A percentile compares a stretch with the other conserved stretches of the same genome.
These are phyloP conservation scores for Chromoteleia sp. DNA, from an alignment of 2,888 invertebrate species.

Conservation along the genomic window DNA sequence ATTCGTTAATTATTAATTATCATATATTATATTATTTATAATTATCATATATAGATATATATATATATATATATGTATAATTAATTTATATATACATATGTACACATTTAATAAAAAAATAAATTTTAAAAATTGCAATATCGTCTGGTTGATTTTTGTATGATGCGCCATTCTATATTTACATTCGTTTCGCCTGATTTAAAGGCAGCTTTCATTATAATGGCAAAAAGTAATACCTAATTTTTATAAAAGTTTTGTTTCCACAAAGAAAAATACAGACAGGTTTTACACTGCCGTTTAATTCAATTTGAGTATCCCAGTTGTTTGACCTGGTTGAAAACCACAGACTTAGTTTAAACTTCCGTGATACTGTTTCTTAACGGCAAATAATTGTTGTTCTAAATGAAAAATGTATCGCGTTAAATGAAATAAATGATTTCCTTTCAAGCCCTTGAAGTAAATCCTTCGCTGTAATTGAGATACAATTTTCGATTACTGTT, in stretches of 20 bases:
- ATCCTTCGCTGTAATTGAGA: not conserved
- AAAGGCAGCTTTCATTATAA: constrained; percentile 11
- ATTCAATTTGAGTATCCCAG: constrained; percentile 53
- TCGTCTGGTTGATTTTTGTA: no score
- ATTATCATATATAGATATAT: no score
- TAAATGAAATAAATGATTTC: constrained; percentile 35
- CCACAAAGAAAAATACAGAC: constrained; percentile 36
- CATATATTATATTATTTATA: no score
- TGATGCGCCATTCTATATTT: no score
- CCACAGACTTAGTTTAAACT: constrained; percentile 48
- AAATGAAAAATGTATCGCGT: constrained; percentile 39
- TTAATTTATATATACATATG: no score
- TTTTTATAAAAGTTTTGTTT: constrained; percentile 43
- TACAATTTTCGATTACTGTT: not conserved
- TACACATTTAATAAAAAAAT: no score
- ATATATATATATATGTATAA: no score
- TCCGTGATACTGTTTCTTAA: constrained; percentile 51
- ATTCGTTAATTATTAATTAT: no score
- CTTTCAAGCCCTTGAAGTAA: constrained; percentile 5
- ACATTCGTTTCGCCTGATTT: constrained; percentile 19
- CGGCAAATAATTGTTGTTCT: constrained; percentile 45
- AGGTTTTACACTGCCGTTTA: constrained; percentile 48
- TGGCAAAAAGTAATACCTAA: constrained; percentile 42
- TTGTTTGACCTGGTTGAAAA: constrained; percentile 56
- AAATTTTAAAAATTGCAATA: no score